Evolutionary conservation across 2,797 vertebrate genomes (phyloP).

Genomic region (Sarcoramphus papa): DNA sequence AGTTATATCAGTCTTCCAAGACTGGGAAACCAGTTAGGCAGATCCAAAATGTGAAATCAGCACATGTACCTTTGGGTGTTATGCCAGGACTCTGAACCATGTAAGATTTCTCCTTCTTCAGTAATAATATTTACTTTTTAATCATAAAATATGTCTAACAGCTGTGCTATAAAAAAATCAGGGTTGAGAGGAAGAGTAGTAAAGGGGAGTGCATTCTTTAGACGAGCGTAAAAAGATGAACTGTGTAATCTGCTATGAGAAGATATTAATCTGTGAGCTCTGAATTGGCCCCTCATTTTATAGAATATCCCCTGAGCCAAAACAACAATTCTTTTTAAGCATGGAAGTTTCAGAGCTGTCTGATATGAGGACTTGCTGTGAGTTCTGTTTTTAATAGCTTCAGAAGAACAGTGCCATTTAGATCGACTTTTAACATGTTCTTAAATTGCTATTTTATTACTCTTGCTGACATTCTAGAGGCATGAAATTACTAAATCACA

Average conservation of each 20-base stretch:
- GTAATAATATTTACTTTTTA: background rate
- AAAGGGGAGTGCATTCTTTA: background rate
- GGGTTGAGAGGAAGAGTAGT: background rate
- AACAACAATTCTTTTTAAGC: background rate
- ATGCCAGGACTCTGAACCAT: background rate
- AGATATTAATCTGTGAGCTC: background rate
- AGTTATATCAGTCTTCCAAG: background rate
- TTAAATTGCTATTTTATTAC: constrained; percentile 76
- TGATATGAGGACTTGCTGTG: constrained; percentile 35
- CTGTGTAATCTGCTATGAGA: background rate
- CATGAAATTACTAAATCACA: constrained; percentile 73
- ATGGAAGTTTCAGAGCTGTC: constrained; percentile 16
- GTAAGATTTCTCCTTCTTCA: background rate
- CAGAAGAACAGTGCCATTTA: constrained; percentile 60
- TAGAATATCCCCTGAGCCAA: background rate
- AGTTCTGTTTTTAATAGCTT: constrained; percentile 68
- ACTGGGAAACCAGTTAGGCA: background rate
- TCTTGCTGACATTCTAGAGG: constrained; percentile 70
- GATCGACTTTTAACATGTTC: constrained; percentile 68
- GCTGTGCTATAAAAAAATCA: background rate
- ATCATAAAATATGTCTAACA: background rate
- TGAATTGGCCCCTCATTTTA: background rate
- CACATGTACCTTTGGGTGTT: background rate
- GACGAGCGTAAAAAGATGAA: background rate
- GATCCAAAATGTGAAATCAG: background rate